Percentiles rank a stretch among this genome's conserved stretches.
Evolutionary conservation across 2,888 invertebrate genomes (phyloP).

Genomic region (Lapara coniferarum): DNA sequence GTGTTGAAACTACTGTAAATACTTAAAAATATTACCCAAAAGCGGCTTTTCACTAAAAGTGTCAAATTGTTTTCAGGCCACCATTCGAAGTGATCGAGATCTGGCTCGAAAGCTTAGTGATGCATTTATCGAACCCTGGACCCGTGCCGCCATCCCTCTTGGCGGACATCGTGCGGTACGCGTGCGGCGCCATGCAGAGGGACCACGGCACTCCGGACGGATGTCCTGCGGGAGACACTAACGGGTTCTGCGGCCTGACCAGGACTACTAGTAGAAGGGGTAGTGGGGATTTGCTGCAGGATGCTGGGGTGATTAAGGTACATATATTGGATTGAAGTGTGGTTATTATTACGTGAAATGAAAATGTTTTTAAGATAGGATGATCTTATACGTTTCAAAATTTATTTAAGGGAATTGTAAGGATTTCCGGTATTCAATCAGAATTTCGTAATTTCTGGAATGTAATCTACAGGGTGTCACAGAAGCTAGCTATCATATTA

Average conservation of each 20-base stretch:
- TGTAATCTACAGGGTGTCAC: neutral
- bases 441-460: neutral
- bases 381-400: no score
- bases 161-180: constrained; percentile 89
- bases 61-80: constrained; percentile 83
- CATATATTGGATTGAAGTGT: no score
- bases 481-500: neutral
- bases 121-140: constrained; percentile 87
- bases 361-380: no score
- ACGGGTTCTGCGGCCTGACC: constrained; percentile 22
- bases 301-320: constrained; percentile 3
- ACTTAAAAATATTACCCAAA: no score
- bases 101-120: constrained; percentile 92
- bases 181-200: constrained; percentile 72
- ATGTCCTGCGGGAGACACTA: constrained; percentile 35
- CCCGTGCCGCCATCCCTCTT: constrained; percentile 87
- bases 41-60: neutral
- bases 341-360: no score
- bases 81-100: constrained; percentile 94
- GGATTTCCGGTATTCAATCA: no score
- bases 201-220: constrained; percentile 78
- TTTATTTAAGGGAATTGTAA: no score
- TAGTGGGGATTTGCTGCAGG: neutral
- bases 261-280: constrained; percentile 14
- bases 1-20: no score